Evolutionary conservation across 2,113 vertebrate species (phyloP).

Genomic region (Falco punctatus): DNA sequence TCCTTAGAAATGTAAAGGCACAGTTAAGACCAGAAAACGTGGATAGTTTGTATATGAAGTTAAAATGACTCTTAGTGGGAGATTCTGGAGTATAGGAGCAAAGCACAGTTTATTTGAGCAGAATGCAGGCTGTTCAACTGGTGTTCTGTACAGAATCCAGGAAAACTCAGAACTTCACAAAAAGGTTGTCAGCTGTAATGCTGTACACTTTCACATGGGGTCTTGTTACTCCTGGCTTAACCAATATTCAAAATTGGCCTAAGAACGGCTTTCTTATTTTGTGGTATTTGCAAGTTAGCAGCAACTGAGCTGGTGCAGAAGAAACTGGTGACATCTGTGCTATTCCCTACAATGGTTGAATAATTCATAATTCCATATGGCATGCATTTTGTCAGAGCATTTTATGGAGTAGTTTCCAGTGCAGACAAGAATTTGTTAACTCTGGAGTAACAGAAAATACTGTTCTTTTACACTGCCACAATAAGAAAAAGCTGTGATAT

Average conservation of each 20-base stretch:
- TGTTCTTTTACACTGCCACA: neutral
- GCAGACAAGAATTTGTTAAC: neutral
- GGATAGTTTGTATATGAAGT: neutral
- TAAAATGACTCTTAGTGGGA: neutral
- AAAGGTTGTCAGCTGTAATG: neutral
- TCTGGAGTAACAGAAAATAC: neutral
- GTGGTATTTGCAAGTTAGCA: neutral
- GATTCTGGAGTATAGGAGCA: neutral
- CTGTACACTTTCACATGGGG: neutral
- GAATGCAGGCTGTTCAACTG: neutral
- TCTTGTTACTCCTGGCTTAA: neutral
- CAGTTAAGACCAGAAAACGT: neutral
- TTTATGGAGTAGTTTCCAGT: neutral
- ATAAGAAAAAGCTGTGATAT: neutral
- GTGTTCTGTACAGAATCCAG: neutral
- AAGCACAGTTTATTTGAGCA: neutral
- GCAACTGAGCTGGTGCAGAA: neutral
- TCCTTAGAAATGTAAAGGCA: neutral
- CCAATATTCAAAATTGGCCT: neutral
- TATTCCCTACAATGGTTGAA: neutral
- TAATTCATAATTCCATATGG: slow-evolving; percentile 37
- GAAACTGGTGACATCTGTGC: slow-evolving; percentile 27
- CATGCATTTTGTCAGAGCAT: neutral
- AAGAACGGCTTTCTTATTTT: neutral
- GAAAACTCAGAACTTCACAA: neutral